Evolutionary conservation across 1,140 invertebrate genomes (phyloP).

Genomic region (Drosophila setifemur): DNA sequence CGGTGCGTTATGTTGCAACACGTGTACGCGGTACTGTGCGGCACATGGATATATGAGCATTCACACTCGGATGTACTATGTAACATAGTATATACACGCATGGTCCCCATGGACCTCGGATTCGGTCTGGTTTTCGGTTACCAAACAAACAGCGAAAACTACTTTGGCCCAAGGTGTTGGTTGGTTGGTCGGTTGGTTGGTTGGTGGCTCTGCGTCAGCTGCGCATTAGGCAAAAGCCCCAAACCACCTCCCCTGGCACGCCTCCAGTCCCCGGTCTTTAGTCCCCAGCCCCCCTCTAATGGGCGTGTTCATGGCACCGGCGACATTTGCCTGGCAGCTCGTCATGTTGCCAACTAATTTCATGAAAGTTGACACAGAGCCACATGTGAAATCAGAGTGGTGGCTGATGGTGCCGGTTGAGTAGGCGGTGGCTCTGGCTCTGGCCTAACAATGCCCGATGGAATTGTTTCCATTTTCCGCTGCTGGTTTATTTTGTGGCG

Average conservation of each 20-base stretch:
- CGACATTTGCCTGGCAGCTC: slow-evolving; percentile 65
- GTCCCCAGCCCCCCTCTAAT: slow-evolving; percentile 43
- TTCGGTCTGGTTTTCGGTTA: slow-evolving; percentile 37
- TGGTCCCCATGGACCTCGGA: slow-evolving; percentile 51
- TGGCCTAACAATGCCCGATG: slow-evolving; percentile 76
- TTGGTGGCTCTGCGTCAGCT: slow-evolving; percentile 50
- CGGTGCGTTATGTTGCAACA: slow-evolving; percentile 34
- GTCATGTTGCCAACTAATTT: slow-evolving; percentile 82
- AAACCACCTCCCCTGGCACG: background rate
- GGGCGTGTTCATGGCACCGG: slow-evolving; percentile 56
- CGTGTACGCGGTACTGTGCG: slow-evolving; percentile 38
- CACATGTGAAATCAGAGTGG: slow-evolving; percentile 73
- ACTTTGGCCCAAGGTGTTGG: slow-evolving; percentile 71
- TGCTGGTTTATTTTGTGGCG: slow-evolving; percentile 47
- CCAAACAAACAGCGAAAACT: slow-evolving; percentile 73
- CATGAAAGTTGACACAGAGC: slow-evolving; percentile 78
- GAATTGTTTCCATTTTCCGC: slow-evolving; percentile 59
- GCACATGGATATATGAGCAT: slow-evolving; percentile 22
- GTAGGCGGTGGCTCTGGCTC: slow-evolving; percentile 21
- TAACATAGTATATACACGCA: no score
- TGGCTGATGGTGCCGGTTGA: slow-evolving; percentile 17
- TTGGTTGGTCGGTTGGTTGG: slow-evolving; percentile 8
- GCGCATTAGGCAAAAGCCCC: slow-evolving; percentile 54
- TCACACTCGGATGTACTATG: slow-evolving; percentile 3
- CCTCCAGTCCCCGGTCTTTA: no score